These are phyloP conservation scores for Nomada lathburiana DNA, from an alignment of 2,888 invertebrate species.

Conservation along the genomic window DNA sequence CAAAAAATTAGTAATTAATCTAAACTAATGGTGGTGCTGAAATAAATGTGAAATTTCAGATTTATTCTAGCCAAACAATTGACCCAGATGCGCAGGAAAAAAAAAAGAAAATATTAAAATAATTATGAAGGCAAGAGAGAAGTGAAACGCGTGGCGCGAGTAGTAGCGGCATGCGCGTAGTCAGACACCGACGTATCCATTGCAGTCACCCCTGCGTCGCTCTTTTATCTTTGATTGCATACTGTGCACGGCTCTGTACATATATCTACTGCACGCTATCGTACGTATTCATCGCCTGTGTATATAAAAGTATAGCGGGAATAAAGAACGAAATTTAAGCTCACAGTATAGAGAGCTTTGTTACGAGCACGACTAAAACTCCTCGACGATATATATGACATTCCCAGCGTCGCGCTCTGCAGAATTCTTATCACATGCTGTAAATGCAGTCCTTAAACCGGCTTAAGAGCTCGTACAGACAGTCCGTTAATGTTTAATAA, in stretches of 20 bases:
- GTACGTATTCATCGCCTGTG: not conserved
- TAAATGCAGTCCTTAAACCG: slow-evolving; percentile 51
- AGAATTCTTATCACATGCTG: slow-evolving; percentile 43
- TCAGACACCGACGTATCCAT: not conserved
- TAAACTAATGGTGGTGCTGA: no score
- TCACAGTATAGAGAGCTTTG: slow-evolving; percentile 6
- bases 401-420: slow-evolving; percentile 11
- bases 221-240: not conserved
- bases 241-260: no score
- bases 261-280: not conserved
- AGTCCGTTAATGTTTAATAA: slow-evolving; percentile 58
- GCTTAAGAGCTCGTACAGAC: slow-evolving; percentile 42
- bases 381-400: slow-evolving; percentile 23
- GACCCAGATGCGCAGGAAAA: no score
- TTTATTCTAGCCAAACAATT: no score
- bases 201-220: not conserved
- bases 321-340: slow-evolving; percentile 6
- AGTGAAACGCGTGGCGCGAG: not conserved
- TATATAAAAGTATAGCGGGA: not conserved
- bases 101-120: no score
- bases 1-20: no score
- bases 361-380: slow-evolving; percentile 17
- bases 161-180: not conserved
- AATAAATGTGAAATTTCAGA: no score
- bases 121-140: no score